These are phyloP conservation scores for Batillaria attramentaria DNA, from an alignment of 1,140 invertebrate genomes.

Conservation along the genomic window DNA sequence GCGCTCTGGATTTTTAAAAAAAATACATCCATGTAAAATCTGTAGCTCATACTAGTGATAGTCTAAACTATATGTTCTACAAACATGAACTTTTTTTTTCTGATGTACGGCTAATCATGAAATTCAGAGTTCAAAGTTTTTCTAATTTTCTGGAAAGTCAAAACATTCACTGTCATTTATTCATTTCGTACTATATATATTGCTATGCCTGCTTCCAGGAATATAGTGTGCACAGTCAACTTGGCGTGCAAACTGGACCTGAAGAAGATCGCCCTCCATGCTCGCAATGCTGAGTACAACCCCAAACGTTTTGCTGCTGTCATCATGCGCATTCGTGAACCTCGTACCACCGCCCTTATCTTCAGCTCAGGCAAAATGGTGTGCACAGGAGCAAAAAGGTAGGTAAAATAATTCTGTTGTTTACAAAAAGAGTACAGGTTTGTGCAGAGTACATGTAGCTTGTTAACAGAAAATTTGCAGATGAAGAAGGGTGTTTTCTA, in stretches of 20 bases:
- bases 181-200: slow-evolving; percentile 1
- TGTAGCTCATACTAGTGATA: too few relatives aligned
- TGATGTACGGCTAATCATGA: too few relatives aligned
- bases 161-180: neutral
- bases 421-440: too few relatives aligned
- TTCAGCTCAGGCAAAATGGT: slow-evolving; percentile 99
- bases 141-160: neutral
- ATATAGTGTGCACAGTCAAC: slow-evolving; percentile 97
- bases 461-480: too few relatives aligned
- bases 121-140: too few relatives aligned
- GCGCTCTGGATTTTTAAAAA: too few relatives aligned
- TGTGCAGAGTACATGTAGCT: too few relatives aligned
- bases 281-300: slow-evolving; percentile 99
- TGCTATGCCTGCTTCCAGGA: slow-evolving; percentile 59
- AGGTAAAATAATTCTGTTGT: too few relatives aligned
- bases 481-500: too few relatives aligned
- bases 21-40: too few relatives aligned
- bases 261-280: slow-evolving; percentile 96
- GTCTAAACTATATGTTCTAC: too few relatives aligned
- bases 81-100: too few relatives aligned
- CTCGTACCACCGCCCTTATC: slow-evolving; percentile 97
- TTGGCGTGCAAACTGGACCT: slow-evolving; percentile 82
- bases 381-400: slow-evolving; percentile 98
- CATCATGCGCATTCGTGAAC: slow-evolving; percentile 99
- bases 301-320: slow-evolving; percentile 99